A percentile compares a stretch with the other conserved stretches of the same genome.
phyloP scores from a whole-genome alignment of 2,888 invertebrate species.

The Trissoscelio sp. region DNA sequence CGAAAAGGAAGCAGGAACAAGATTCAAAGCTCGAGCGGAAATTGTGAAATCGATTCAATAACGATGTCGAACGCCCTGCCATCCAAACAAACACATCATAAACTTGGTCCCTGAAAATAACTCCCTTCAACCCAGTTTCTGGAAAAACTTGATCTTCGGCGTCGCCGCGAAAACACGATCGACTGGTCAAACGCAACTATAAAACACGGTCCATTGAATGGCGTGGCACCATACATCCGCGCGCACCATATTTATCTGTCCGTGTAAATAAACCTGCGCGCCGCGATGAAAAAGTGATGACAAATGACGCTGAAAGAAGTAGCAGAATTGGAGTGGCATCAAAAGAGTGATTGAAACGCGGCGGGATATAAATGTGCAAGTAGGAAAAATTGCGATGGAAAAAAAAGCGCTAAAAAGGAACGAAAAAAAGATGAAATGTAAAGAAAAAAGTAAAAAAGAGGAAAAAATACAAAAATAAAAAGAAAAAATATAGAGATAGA shows the following conservation, averaged over 20 bases:
- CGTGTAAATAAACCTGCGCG: conserved; percentile 56
- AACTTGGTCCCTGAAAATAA: conserved; percentile 32
- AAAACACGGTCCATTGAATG: conserved; percentile 53
- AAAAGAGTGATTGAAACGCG: conserved; percentile 57
- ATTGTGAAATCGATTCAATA: conserved; percentile 16
- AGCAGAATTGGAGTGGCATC: conserved; percentile 62
- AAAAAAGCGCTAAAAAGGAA: not conserved
- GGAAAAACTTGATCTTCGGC: conserved; percentile 51
- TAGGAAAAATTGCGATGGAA: conserved; percentile 35
- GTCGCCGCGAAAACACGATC: conserved; percentile 56
- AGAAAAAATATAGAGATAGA: too few species aligned
- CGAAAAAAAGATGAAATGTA: conserved; percentile 1
- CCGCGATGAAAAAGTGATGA: conserved; percentile 62
- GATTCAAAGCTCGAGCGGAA: too few species aligned
- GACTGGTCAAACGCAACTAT: conserved; percentile 59
- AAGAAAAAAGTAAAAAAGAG: conserved; percentile 29
- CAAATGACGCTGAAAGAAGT: conserved; percentile 63
- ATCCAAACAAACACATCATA: conserved; percentile 47
- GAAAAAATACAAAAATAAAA: conserved; percentile 17
- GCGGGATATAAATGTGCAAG: conserved; percentile 44
- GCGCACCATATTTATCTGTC: conserved; percentile 60
- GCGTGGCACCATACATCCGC: conserved; percentile 17
- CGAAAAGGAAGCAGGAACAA: too few species aligned
- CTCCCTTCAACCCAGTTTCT: conserved; percentile 35
- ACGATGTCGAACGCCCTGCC: not conserved